Evolutionary conservation across 2,797 vertebrate genomes (phyloP), one percentile per base, ranked within the genome.

Genomic region (Tadarida brasiliensis): DNA sequence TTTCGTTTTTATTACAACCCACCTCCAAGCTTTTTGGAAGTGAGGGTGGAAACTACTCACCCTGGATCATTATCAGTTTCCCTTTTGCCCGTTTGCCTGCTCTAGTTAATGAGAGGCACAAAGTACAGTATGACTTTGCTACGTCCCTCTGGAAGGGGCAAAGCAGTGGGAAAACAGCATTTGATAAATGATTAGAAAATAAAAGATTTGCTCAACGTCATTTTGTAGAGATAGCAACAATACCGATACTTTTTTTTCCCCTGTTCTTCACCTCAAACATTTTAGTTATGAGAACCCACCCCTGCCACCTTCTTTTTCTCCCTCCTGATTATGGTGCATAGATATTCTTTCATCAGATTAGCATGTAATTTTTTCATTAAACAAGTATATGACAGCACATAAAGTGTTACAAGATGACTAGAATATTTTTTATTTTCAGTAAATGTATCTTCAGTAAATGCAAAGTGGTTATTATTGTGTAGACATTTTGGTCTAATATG

Each of bases 361-460:
- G 30, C 63, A 26, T 28, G 4, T 17, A 11, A 57, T 47, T 84
- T 67, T 83, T 59, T 63, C 26, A 78, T 51, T 88, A 39, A 47
- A 51, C n/a, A 68, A 51, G 63, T 77, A 39, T 10, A 8, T 67
- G 15, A 90, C 11, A 22, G 1, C 57, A 33, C 2, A 49, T 68
- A 80, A 92, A 33, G 11, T 73, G 26, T 77, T 22, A 35, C 35
- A 56, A 35, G 5, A 82, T 47, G 67, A 87, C 28, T 61, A 76
- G 14, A 68, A 22, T 74, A 49, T 83, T 87, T 95, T 91, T 94
- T 87, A 68, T 95, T 86, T 82, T 81, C 35, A 94, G 49, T 83
- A 84, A 70, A 78, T 67, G 73, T 59, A 82, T 91, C 49, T 39
- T 76, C 71, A 71, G 6, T 84, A 87, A 91, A 85, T 87, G 74